Conservation (phyloP, 2,888 invertebrate genomes). For the Odontothrips loti region DNA sequence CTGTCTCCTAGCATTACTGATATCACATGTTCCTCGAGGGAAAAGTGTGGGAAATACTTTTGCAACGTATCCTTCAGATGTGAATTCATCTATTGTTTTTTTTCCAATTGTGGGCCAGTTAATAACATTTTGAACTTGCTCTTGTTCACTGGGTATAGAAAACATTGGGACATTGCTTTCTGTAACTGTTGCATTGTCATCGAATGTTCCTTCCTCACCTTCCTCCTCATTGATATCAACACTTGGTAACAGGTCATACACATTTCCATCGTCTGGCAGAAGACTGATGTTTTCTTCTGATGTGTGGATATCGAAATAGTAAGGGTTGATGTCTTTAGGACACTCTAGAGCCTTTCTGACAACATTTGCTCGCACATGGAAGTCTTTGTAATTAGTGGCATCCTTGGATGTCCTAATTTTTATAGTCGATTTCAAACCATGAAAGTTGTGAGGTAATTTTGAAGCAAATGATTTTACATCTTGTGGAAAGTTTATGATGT, state of each 20-base stretch:
- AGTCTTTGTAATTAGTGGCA: slow-evolving; percentile 17
- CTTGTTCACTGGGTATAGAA: background rate
- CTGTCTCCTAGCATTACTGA: background rate
- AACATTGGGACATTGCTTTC: background rate
- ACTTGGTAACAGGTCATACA: too few relatives aligned
- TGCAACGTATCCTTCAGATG: slow-evolving; percentile 27
- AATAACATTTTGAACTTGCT: background rate
- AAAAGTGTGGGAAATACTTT: slow-evolving; percentile 27
- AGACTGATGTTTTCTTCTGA: too few relatives aligned
- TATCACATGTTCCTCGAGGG: slow-evolving; percentile 7
- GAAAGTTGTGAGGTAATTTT: background rate
- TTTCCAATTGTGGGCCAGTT: background rate
- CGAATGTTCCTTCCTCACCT: background rate
- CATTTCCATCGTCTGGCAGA: too few relatives aligned
- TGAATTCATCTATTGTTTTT: slow-evolving; percentile 27
- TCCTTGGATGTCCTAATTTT: background rate
- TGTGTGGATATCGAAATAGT: too few relatives aligned
- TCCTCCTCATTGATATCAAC: background rate
- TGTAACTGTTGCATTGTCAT: background rate
- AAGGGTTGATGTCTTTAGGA: slow-evolving; percentile 10
- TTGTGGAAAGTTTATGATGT: slow-evolving; percentile 29
- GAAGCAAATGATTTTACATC: slow-evolving; percentile 13
- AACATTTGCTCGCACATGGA: slow-evolving; percentile 7
- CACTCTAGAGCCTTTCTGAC: slow-evolving; percentile 21
- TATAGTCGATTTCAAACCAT: background rate